These are phyloP conservation scores for Brachirus orientalis DNA, from an alignment of 2,113 vertebrate genomes.

Conservation along the genomic window DNA sequence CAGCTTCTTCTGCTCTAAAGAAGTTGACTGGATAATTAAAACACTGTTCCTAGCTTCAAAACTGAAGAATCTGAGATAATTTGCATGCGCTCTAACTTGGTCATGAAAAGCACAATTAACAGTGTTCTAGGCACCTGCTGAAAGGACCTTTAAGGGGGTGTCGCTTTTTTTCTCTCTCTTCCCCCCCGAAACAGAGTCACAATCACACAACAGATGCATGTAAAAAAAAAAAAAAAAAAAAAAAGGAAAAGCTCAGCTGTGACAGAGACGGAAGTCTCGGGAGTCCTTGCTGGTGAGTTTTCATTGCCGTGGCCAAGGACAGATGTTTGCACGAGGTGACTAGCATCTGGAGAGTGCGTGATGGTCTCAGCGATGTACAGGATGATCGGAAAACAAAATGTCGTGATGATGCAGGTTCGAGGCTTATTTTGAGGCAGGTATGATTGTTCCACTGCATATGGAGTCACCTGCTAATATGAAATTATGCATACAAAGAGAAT, in stretches of 20 bases:
- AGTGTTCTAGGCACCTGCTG: conserved; percentile 24
- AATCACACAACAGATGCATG: conserved; percentile 22
- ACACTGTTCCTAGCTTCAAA: conserved; percentile 16
- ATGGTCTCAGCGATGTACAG: background rate
- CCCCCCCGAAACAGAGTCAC: conserved; percentile 18
- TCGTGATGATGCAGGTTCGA: background rate
- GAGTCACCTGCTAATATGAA: conserved; percentile 41
- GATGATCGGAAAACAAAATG: conserved; percentile 26
- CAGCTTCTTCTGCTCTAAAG: conserved; percentile 15
- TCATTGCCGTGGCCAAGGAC: conserved; percentile 59
- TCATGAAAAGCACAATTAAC: conserved; percentile 57
- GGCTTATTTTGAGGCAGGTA: conserved; percentile 2
- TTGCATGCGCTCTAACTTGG: conserved; percentile 44
- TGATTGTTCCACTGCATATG: conserved; percentile 15
- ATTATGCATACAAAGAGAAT: conserved; percentile 39
- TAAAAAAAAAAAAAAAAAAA: no score
- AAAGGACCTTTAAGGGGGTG: conserved; percentile 19
- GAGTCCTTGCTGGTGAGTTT: background rate
- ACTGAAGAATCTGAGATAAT: conserved; percentile 39
- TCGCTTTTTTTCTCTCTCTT: background rate
- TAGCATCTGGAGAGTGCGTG: conserved; percentile 35
- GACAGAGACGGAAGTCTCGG: conserved; percentile 9
- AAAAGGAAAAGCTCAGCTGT: conserved; percentile 39
- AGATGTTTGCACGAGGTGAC: conserved; percentile 34
- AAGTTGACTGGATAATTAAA: conserved; percentile 61